phyloP scores from a whole-genome alignment of 2,888 invertebrate species.

The Sicus ferrugineus region DNA sequence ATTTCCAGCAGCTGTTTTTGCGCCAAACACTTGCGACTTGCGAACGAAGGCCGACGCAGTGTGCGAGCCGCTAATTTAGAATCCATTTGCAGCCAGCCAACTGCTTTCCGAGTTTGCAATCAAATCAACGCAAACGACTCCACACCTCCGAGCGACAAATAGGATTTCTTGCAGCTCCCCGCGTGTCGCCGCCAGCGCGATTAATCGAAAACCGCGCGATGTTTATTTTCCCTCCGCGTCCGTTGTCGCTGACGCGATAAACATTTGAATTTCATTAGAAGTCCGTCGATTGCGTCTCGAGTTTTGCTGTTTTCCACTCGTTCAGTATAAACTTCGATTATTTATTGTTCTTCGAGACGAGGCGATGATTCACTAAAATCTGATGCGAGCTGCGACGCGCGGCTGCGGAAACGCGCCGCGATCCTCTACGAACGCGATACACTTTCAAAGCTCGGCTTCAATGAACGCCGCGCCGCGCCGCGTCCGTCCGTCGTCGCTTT shows the following conservation, averaged over 20 bases:
- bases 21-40: no score
- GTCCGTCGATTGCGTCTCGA: neutral
- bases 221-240: neutral
- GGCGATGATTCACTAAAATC: neutral
- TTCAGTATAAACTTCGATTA: no score
- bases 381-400: neutral
- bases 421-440: neutral
- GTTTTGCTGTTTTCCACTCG: neutral
- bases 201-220: no score
- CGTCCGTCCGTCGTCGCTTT: neutral
- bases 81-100: no score
- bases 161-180: no score
- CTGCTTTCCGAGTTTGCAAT: no score
- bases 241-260: neutral
- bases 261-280: slow-evolving; percentile 3
- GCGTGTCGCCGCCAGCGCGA: no score
- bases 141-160: no score
- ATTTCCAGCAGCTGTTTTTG: neutral
- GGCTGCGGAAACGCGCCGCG: neutral
- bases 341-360: neutral
- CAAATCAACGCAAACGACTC: no score
- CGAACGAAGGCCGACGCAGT: no score
- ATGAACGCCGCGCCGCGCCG: no score
- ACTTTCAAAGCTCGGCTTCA: neutral
- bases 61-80: no score